phyloP scores from a whole-genome alignment of 2,797 vertebrate species.

The Menidia menidia region DNA sequence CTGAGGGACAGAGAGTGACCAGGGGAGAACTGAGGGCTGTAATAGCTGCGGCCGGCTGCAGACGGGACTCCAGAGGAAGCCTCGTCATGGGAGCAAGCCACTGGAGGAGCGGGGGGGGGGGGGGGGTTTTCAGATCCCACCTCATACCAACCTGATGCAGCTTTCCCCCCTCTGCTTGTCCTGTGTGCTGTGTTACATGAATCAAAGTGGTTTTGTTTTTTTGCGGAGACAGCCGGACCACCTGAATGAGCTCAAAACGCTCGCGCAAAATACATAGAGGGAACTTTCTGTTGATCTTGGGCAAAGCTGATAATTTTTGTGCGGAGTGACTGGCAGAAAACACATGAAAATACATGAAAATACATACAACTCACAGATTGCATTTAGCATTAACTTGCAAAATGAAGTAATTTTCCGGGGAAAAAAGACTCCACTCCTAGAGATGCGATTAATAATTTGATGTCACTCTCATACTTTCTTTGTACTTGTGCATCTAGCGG shows the following conservation, averaged over 20 bases:
- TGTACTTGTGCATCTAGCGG: no score
- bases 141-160: constrained; percentile 51
- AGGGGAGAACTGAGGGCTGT: constrained; percentile 60
- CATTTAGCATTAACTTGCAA: neutral
- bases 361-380: no score
- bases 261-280: neutral
- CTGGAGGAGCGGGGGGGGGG: neutral
- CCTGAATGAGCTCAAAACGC: constrained; percentile 16
- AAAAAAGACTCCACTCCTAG: no score
- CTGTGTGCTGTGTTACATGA: constrained; percentile 15
- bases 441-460: no score
- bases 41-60: constrained; percentile 73
- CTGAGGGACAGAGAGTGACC: constrained; percentile 72
- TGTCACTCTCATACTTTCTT: no score
- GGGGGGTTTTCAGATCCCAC: constrained; percentile 79
- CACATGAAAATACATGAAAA: no score
- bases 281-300: neutral
- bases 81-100: constrained; percentile 83
- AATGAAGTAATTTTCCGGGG: neutral
- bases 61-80: constrained; percentile 80
- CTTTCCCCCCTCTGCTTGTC: neutral
- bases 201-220: constrained; percentile 8
- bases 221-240: neutral
- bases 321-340: neutral
- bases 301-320: neutral